Percentiles rank a stretch among this genome's conserved stretches.
Evolutionary conservation across 1,140 invertebrate species (phyloP).

Genomic region (Lepidurus apus): DNA sequence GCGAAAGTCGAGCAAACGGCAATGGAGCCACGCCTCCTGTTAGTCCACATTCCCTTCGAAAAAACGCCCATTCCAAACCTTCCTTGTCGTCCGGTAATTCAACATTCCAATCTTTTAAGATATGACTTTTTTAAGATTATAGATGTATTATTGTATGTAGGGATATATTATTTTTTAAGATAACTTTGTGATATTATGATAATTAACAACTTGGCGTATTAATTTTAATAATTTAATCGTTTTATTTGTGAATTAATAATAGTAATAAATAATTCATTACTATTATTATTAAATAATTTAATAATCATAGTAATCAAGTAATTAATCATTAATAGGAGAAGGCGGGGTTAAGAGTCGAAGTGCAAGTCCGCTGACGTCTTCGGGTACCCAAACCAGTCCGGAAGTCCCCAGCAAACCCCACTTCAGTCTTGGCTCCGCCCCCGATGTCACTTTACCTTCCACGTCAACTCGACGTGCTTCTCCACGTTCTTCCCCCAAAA

Average conservation of each 20-base stretch:
- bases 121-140: neutral
- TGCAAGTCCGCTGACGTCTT: neutral
- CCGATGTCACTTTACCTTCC: neutral
- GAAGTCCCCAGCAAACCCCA: slow-evolving; percentile 53
- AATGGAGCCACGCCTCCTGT: slow-evolving; percentile 67
- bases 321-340: neutral
- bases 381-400: slow-evolving; percentile 69
- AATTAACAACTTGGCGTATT: no score
- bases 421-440: slow-evolving; percentile 54
- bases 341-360: neutral
- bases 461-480: slow-evolving; percentile 4
- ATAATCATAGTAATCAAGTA: no score
- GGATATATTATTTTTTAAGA: no score
- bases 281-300: no score
- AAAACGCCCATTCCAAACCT: slow-evolving; percentile 35
- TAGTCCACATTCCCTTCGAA: slow-evolving; percentile 51
- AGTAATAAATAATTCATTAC: no score
- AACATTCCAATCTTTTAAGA: neutral
- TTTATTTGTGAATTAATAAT: neutral
- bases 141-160: neutral
- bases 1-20: slow-evolving; percentile 68
- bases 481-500: slow-evolving; percentile 56
- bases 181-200: no score
- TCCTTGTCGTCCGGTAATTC: neutral
- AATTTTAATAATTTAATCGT: neutral